A percentile compares a stretch with the other conserved stretches of the same genome.
These are phyloP conservation scores for Epizoanthus ramosus DNA, from an alignment of 92 coral and sea anemone species.

Conservation along the genomic window DNA sequence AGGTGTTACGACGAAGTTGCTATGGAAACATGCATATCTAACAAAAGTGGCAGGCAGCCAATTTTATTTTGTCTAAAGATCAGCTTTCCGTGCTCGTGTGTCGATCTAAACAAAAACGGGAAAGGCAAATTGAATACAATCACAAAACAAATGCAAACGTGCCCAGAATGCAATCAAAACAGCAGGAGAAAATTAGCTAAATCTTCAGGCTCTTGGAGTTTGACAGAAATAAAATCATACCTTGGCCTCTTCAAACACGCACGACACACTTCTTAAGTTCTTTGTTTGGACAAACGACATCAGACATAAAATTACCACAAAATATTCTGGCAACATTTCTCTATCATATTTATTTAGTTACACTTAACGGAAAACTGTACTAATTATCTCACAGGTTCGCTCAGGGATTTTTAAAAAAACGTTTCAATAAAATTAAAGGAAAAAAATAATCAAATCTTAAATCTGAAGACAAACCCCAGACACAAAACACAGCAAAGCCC, in stretches of 20 bases:
- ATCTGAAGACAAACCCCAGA: neutral
- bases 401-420: neutral
- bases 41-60: slow-evolving; percentile 38
- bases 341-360: neutral
- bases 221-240: neutral
- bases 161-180: neutral
- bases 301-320: neutral
- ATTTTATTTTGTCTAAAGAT: neutral
- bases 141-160: neutral
- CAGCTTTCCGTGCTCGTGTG: neutral
- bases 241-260: too few relatives aligned
- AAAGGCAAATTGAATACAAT: slow-evolving; percentile 4
- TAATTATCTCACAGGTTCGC: neutral
- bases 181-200: neutral
- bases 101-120: neutral
- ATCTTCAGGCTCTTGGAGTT: neutral
- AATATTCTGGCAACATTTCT: neutral
- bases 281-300: neutral
- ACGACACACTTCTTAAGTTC: too few relatives aligned
- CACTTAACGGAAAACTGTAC: neutral
- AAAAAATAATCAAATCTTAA: neutral
- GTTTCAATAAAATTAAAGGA: neutral
- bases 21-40: neutral
- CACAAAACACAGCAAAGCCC: neutral
- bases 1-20: slow-evolving; percentile 6